Conservation (phyloP, 2,113 vertebrate species). For the Tichodroma muraria region DNA sequence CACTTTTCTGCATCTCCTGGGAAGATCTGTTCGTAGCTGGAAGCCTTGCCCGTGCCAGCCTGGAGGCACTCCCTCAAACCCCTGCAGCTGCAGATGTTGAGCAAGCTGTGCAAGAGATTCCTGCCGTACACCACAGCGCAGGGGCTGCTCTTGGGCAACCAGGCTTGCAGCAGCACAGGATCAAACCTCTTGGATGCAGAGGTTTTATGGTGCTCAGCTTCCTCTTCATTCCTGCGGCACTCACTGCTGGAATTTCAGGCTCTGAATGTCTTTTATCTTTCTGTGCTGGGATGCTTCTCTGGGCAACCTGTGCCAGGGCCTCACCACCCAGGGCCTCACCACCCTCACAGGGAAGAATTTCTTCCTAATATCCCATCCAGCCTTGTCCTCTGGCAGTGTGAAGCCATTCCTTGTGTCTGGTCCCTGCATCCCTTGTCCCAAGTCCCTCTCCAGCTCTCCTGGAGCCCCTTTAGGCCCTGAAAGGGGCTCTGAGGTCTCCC, state of each 20-base stretch:
- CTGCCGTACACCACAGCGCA: not conserved
- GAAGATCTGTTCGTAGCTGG: not conserved
- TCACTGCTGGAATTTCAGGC: accelerated
- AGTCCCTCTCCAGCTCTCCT: not conserved
- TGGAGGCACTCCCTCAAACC: not conserved
- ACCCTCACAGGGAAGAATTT: accelerated
- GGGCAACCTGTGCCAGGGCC: not conserved
- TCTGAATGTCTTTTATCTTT: not conserved
- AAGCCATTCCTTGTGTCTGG: not conserved
- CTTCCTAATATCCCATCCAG: not conserved
- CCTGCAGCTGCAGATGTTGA: not conserved
- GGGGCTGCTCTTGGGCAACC: not conserved
- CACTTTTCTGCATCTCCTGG: not conserved
- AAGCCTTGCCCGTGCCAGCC: not conserved
- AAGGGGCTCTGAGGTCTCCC: not conserved
- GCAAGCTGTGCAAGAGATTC: not conserved
- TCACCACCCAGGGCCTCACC: accelerated
- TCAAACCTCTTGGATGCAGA: accelerated
- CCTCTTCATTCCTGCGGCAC: not conserved
- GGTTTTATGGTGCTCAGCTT: not conserved
- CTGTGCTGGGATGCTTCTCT: not conserved
- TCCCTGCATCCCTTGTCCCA: not conserved
- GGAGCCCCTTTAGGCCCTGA: not conserved
- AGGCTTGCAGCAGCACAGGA: not conserved
- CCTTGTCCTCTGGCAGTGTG: not conserved